A percentile compares a stretch with the other conserved stretches of the same genome.
Conservation (phyloP, 2,888 invertebrate species). For the Parnassius mnemosyne region DNA sequence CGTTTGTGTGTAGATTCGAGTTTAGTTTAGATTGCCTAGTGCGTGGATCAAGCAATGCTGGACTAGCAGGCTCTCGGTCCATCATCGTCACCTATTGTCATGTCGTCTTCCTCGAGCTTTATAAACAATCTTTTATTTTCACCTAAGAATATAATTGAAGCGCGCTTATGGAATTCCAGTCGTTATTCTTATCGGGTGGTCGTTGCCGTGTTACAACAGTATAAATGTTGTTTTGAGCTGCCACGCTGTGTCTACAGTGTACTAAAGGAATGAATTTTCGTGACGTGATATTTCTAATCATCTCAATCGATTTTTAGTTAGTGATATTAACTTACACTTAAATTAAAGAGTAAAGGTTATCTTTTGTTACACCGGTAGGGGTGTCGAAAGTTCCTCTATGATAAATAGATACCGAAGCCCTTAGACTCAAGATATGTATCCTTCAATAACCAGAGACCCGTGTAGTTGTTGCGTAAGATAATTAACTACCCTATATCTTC, state of each 20-base stretch:
- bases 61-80: slow-evolving; percentile 58
- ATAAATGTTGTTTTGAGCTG: slow-evolving; percentile 77
- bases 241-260: slow-evolving; percentile 64
- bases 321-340: slow-evolving; percentile 1
- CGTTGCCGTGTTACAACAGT: slow-evolving; percentile 69
- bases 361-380: too few relatives aligned
- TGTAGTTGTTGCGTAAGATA: too few relatives aligned
- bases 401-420: too few relatives aligned
- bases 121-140: slow-evolving; percentile 80
- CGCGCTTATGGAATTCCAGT: slow-evolving; percentile 72
- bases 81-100: slow-evolving; percentile 77
- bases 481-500: too few relatives aligned
- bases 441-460: too few relatives aligned
- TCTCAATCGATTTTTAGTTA: not conserved
- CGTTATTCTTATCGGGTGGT: slow-evolving; percentile 76
- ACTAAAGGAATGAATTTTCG: slow-evolving; percentile 56
- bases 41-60: slow-evolving; percentile 39
- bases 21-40: slow-evolving; percentile 52
- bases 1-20: slow-evolving; percentile 65
- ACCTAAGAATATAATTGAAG: slow-evolving; percentile 76
- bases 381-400: too few relatives aligned
- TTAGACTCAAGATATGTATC: too few relatives aligned
- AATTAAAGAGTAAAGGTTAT: too few relatives aligned
- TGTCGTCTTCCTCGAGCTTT: slow-evolving; percentile 75
- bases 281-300: slow-evolving; percentile 24